Evolutionary conservation across 2,888 invertebrate genomes (phyloP), one percentile per base, ranked within the genome.

Genomic region (Cryptocephalus primarius): DNA sequence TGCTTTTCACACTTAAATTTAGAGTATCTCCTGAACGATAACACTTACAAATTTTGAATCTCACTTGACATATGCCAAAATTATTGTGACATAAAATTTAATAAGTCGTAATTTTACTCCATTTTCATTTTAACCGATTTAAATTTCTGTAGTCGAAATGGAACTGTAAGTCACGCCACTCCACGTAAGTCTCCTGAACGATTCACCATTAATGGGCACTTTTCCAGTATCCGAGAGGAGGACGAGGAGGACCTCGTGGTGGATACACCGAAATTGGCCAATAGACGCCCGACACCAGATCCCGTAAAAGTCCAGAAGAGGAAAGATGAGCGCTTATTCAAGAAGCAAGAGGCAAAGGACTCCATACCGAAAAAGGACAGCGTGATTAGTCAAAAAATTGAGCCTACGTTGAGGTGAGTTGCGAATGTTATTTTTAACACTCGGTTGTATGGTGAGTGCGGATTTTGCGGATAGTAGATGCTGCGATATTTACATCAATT

Each of bases 361-460:
- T 46, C 43, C 33, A 47, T 54, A 22, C 51, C 53, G 12, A 53
- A 56, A 39, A 54, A 50, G 39, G 46, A 48, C n/a, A 55, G 52
- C 44, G 39, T 46, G 22, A 44, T 50, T 3, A 58, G 54, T 42
- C 43, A 52, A 2, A 51, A 52, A 44, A 59, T 60, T 39, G 47
- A 51, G 39, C 60, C 58, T 8, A 55, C 60, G 9, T 46, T 59
- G 38, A 56, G 56, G 59, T 59, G 55, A 49, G 42, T 10, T 11
- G 38, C 36, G 22, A 6, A n/a, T n/a, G n/a, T n/a, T n/a, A n/a
- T 22, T 22, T 22, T 22, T 2, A 22, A 22, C 6, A 6, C 2
- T 22, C 22, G 22, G 22, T 22, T 22, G 22, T 22, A 22, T 6
- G 6, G 22, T 22, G 6, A 22, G 22, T 22, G 22, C 22, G 6